Percentiles rank a stretch among this genome's conserved stretches.
Conservation (phyloP, 2,797 vertebrate genomes). For the Falco cherrug region DNA sequence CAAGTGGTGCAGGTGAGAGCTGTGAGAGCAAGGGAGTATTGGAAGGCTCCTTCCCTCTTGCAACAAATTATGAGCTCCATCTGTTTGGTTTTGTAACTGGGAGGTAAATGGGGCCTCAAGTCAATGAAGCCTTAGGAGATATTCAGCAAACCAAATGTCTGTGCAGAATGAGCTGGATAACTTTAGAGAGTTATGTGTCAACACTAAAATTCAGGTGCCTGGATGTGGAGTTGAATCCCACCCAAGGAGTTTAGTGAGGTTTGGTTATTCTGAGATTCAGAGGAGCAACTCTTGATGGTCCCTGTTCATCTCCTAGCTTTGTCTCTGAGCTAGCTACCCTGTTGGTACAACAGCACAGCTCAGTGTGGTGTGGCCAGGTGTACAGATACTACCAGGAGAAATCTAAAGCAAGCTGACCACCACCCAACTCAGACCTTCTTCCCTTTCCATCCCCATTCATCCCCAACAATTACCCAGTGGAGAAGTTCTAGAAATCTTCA, state of each 20-base stretch:
- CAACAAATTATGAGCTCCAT: background rate
- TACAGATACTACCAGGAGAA: background rate
- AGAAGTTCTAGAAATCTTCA: background rate
- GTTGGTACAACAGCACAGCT: background rate
- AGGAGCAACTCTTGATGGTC: background rate
- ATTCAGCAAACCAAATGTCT: background rate
- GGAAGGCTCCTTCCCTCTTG: background rate
- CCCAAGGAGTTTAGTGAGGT: background rate
- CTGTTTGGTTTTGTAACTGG: background rate
- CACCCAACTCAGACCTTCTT: background rate
- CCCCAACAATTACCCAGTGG: background rate
- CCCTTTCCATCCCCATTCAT: background rate
- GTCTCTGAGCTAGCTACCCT: background rate
- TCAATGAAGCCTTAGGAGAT: background rate
- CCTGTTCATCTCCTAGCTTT: background rate
- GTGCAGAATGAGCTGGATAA: background rate
- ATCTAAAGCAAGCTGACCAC: background rate
- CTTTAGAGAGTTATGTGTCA: background rate
- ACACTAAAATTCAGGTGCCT: background rate
- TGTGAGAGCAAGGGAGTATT: fast-evolving
- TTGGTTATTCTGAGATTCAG: background rate
- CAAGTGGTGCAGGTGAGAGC: background rate
- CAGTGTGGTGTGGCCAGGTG: background rate
- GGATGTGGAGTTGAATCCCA: background rate
- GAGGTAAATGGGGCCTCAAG: background rate